Conservation (phyloP, 2,113 vertebrate species). For the Choloepus hoffmanni region DNA sequence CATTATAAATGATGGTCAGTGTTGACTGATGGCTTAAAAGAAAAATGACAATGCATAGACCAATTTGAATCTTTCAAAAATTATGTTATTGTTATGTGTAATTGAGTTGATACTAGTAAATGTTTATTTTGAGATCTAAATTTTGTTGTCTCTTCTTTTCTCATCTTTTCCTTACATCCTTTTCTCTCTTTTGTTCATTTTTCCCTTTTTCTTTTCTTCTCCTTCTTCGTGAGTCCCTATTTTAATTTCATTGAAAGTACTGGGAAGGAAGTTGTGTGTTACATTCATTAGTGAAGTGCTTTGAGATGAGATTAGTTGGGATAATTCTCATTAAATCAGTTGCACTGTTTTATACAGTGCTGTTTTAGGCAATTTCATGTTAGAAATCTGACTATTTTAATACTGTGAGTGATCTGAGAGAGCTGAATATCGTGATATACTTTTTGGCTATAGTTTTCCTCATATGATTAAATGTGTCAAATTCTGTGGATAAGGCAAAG, state of each 20-base stretch:
- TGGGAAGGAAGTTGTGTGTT: neutral
- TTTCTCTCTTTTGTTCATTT: conserved; percentile 67
- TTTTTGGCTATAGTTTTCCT: too few species aligned
- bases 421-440: too few species aligned
- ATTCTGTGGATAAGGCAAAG: too few species aligned
- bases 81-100: neutral
- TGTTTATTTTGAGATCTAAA: neutral
- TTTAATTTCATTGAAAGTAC: neutral
- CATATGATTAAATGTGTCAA: too few species aligned
- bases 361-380: too few species aligned
- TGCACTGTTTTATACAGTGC: neutral
- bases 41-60: neutral
- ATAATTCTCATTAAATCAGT: neutral
- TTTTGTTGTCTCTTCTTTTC: conserved; percentile 58
- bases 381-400: too few species aligned
- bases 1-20: neutral
- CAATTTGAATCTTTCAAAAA: neutral
- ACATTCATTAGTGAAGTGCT: neutral
- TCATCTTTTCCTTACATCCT: conserved; percentile 34
- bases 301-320: neutral
- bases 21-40: neutral
- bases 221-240: neutral
- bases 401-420: too few species aligned
- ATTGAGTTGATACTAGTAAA: neutral
- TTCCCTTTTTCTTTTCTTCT: conserved; percentile 64